Conservation (phyloP, 2,797 vertebrate genomes). For the Sebastes flavidus region DNA sequence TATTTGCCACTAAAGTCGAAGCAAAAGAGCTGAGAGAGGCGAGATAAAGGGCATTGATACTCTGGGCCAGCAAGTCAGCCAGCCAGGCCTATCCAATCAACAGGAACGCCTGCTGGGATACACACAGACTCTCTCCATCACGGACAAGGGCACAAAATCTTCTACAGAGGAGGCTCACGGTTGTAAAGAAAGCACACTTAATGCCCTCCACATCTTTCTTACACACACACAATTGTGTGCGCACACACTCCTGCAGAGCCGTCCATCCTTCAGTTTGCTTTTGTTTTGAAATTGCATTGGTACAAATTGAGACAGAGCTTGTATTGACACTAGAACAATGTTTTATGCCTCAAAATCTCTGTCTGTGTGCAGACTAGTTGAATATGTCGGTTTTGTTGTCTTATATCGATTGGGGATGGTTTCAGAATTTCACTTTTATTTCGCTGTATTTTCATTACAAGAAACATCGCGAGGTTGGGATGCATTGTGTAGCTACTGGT, state of each 20-base stretch:
- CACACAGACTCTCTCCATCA: constrained; percentile 58
- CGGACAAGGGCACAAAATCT: constrained; percentile 72
- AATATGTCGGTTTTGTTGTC: not conserved
- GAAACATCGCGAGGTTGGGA: not conserved
- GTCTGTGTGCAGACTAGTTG: not conserved
- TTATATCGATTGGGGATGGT: not conserved
- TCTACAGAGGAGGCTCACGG: constrained; percentile 44
- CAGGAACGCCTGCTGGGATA: constrained; percentile 70
- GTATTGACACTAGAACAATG: not conserved
- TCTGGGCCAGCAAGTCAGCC: constrained; percentile 61
- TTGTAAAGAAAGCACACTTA: constrained; percentile 9
- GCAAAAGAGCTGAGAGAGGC: constrained; percentile 46
- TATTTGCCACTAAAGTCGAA: constrained; percentile 28
- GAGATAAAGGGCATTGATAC: constrained; percentile 64
- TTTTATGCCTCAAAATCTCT: not conserved
- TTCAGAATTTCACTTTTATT: not conserved
- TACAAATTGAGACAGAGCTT: not conserved
- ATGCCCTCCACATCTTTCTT: not conserved
- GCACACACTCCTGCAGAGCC: not conserved
- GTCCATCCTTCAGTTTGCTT: not conserved
- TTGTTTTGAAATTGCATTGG: not conserved
- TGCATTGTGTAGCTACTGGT: not conserved
- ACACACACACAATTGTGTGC: not conserved
- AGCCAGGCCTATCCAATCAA: constrained; percentile 76
- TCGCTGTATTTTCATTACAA: not conserved